phyloP scores from a whole-genome alignment of 2,113 vertebrate species.

The Gasterosteus aculeatus region DNA sequence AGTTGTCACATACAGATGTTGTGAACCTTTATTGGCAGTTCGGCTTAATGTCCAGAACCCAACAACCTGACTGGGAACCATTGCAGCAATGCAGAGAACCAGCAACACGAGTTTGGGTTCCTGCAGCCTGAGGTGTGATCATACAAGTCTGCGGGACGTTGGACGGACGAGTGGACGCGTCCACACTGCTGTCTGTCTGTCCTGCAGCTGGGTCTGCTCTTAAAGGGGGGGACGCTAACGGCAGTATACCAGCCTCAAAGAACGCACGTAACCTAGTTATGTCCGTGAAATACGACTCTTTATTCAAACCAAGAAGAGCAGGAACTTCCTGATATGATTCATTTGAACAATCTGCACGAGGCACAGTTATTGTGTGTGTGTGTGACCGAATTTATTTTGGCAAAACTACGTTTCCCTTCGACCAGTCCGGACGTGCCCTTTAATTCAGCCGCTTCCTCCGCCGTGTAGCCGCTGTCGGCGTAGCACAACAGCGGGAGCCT shows the following conservation, averaged over 20 bases:
- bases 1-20: not conserved
- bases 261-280: not conserved
- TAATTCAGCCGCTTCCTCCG: constrained; percentile 55
- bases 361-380: not conserved
- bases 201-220: constrained; percentile 48
- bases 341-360: not conserved
- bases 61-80: not conserved
- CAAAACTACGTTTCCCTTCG: constrained; percentile 17
- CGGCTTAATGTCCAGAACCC: no score
- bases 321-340: not conserved
- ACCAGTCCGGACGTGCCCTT: constrained; percentile 52
- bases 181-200: constrained; percentile 14
- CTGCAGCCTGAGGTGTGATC: not conserved
- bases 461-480: constrained; percentile 64
- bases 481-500: constrained; percentile 59
- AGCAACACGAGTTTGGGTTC: not conserved
- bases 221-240: constrained; percentile 64
- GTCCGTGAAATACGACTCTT: accelerated
- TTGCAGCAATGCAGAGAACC: no score
- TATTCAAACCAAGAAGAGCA: no score
- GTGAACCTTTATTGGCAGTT: not conserved
- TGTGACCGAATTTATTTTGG: not conserved
- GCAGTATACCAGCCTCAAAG: no score
- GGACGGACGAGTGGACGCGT: constrained; percentile 31
- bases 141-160: not conserved